phyloP scores from a whole-genome alignment of 2,797 vertebrate genomes.

The Chaenodraco wilsoni region DNA sequence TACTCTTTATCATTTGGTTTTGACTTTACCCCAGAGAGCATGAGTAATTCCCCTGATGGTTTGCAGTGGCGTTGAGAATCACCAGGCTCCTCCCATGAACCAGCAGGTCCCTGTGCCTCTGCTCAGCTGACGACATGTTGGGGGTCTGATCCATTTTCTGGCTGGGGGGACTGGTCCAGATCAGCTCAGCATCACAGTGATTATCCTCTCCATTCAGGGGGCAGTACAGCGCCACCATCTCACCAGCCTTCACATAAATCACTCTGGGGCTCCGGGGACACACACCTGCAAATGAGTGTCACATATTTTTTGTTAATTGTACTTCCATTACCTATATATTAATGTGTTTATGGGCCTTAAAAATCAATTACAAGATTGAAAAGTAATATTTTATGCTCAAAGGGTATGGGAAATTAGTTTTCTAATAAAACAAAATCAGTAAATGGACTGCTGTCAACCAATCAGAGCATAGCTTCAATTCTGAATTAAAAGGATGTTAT shows the following conservation, averaged over 20 bases:
- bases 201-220: fast-evolving
- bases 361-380: background rate
- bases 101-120: constrained; percentile 31
- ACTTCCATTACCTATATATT: background rate
- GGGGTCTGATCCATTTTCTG: constrained; percentile 26
- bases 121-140: constrained; percentile 33
- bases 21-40: constrained; percentile 61
- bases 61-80: constrained; percentile 50
- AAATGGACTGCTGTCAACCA: background rate
- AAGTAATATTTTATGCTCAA: background rate
- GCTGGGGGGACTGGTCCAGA: constrained; percentile 51
- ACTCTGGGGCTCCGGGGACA: background rate
- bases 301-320: background rate
- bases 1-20: background rate
- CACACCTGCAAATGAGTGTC: constrained; percentile 18
- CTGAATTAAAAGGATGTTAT: background rate
- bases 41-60: constrained; percentile 66
- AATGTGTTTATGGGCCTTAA: background rate
- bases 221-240: constrained; percentile 54
- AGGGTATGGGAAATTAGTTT: background rate
- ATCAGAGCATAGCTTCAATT: background rate
- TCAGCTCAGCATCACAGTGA: background rate
- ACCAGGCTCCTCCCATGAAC: constrained; percentile 35
- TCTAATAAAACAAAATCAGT: background rate
- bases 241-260: constrained; percentile 34